Base-by-base conservation (phyloP, 2,888 invertebrate species). In the Neria commutata region DNA sequence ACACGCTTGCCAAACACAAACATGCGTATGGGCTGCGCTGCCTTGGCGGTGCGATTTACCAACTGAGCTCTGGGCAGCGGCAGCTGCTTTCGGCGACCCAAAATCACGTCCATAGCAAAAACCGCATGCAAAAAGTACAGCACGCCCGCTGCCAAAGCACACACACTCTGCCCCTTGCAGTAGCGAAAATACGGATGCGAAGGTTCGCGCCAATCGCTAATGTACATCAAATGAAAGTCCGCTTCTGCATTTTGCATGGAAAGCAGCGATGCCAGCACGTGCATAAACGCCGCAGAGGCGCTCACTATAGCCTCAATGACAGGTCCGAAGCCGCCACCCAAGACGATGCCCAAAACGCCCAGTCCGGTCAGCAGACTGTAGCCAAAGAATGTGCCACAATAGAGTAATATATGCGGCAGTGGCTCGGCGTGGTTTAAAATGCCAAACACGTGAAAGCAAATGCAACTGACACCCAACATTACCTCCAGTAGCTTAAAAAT, bases 371-470 rank as follows among this genome's bases (percentile, higher is more conserved):
- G 64, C 3, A 72, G 11, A 3, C 68, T 65, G 37, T 70, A 77
- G 26, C 70, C 70, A 19, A 69, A 63, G 42, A 71, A 78, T 3
- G 73, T 68, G 1, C 72, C 74, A 53, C 76, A 75, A 57, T 73
- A 77, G 3, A 67, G 60, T 37, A 76, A 62, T 8, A 70, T 58
- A 63, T 75, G 72, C 1, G 70, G 68, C 2, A 71, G 42, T 0
- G 69, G 68, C 42, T 74, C 67, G 1, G 19, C 1, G 5, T 52
- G 45, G n/a, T 71, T 63, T 3, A 71, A 14, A 25, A 75, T 71
- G 6, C 76, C 78, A 14, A 58, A 42, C 1, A 74, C 60, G 52
- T 77, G 76, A 49, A 69, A 68, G 1, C 52, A 60, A 61, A 74
- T 67, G 51, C 73, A 74, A 2, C 62, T 5, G 5, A 66, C 24